phyloP scores from a whole-genome alignment of 2,113 vertebrate genomes.

The Thalassarche chlororhynchos region DNA sequence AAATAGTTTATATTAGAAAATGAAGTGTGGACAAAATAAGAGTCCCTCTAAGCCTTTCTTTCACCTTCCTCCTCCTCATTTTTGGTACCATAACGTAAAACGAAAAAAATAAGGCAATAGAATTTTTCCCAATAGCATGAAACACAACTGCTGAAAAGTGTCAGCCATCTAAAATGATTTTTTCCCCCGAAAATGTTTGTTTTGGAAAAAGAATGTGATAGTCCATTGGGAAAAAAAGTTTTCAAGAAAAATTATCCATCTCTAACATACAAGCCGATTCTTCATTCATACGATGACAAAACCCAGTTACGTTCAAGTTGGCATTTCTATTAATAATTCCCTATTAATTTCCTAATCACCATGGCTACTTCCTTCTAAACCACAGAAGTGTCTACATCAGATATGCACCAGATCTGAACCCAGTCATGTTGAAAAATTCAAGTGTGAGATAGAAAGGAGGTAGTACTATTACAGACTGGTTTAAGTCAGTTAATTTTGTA shows the following conservation, averaged over 20 bases:
- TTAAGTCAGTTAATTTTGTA: not conserved
- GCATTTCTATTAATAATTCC: not conserved
- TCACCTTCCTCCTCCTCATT: not conserved
- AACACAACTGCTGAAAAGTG: not conserved
- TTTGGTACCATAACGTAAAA: not conserved
- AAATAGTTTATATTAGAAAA: not conserved
- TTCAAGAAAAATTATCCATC: not conserved
- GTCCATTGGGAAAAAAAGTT: fast-evolving
- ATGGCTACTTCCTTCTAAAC: not conserved
- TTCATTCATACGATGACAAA: not conserved
- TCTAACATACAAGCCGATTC: not conserved
- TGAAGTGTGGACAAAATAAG: not conserved
- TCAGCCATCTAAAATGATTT: not conserved
- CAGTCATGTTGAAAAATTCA: not conserved
- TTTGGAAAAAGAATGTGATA: not conserved
- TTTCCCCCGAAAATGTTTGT: not conserved
- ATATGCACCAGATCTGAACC: not conserved
- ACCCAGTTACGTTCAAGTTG: not conserved
- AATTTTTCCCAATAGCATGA: not conserved
- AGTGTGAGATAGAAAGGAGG: not conserved
- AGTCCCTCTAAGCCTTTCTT: not conserved
- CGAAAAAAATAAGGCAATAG: not conserved
- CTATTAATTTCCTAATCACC: not conserved
- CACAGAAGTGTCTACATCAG: not conserved
- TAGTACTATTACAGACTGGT: not conserved